Conservation (phyloP, 2,888 invertebrate species). For the Cylloceria caligata region DNA sequence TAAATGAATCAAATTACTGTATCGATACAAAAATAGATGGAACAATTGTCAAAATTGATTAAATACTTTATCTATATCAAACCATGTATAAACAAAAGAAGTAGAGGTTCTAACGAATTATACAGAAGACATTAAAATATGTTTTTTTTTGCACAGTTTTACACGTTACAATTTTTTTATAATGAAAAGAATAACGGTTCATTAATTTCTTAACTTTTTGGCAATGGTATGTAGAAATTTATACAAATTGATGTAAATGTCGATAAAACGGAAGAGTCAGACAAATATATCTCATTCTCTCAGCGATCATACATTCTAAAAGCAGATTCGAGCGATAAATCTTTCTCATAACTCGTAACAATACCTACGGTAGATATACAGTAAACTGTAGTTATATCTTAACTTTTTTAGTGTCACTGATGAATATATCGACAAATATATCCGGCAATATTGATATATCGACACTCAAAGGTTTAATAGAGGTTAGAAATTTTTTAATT, state of each 20-base stretch:
- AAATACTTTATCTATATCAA: too few species aligned
- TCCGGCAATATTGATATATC: too few species aligned
- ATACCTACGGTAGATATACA: background rate
- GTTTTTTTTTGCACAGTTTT: background rate
- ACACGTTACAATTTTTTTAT: background rate
- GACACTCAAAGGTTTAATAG: too few species aligned
- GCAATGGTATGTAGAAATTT: too few species aligned
- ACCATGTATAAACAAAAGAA: too few species aligned
- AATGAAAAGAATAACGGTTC: too few species aligned
- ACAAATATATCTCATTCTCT: constrained; percentile 15
- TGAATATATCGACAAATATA: too few species aligned
- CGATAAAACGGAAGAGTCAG: background rate
- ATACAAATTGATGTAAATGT: background rate
- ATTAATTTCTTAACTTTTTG: background rate
- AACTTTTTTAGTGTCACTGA: too few species aligned
- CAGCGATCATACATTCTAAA: constrained; percentile 3
- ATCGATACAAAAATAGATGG: too few species aligned
- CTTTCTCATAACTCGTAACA: constrained; percentile 1
- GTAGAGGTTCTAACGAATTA: background rate
- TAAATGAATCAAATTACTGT: too few species aligned
- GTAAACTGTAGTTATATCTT: constrained; percentile 11
- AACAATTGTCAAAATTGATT: too few species aligned
- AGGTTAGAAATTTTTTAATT: too few species aligned
- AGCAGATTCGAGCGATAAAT: constrained; percentile 17
- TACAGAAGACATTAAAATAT: background rate